Base-by-base conservation (phyloP, 2,888 invertebrate species). In the Athripsodes cinereus region DNA sequence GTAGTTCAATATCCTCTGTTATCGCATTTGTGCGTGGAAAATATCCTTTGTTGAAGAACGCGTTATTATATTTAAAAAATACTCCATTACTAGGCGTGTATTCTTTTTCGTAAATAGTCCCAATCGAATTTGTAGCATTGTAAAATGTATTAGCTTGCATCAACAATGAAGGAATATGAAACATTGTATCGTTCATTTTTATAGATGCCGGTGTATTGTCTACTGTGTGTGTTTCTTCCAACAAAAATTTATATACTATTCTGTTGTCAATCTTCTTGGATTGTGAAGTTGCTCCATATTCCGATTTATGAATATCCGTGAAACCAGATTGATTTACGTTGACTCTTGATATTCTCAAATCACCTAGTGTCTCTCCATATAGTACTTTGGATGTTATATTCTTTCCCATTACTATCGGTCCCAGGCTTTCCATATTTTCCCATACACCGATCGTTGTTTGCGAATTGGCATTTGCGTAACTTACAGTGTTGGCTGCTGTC, bases 361-460 rank as follows among this genome's bases (percentile, higher is more conserved):
- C 19, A 5, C 26, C 31, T 18, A 58, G 5, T 21, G 5, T 20
- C 16, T 22, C 35, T 10, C 53, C 54, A 35, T 58, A 54, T n/a
- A 54, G 21, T 10, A 22, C 11, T 6, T 54, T 22, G 1, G 58
- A 22, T 16, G 40, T 54, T 11, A 58, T 20, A 2, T 50, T 22
- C 13, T 1, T 54, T 13, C 54, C 54, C 51, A 54, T 22, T 11
- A 6, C 1, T 18, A 49, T 22, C 2, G 46, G 49, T 2, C 49
- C 51, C 1, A 26, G 10, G 10, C 26, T 26, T 10, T 26, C 26
- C 26, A 58, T 11, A 20, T 58, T 35, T 35, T 58, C 58, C 58
- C 58, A 58, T 26, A 58, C 40, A 18, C 58, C 58, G 1, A 58
- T 58, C 3, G 58, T 58, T 22, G 58, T 58, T 26, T 58, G 58